Evolutionary conservation across 2,888 invertebrate genomes (phyloP), one percentile per base, ranked within the genome.

Genomic region (Sericinus montela): DNA sequence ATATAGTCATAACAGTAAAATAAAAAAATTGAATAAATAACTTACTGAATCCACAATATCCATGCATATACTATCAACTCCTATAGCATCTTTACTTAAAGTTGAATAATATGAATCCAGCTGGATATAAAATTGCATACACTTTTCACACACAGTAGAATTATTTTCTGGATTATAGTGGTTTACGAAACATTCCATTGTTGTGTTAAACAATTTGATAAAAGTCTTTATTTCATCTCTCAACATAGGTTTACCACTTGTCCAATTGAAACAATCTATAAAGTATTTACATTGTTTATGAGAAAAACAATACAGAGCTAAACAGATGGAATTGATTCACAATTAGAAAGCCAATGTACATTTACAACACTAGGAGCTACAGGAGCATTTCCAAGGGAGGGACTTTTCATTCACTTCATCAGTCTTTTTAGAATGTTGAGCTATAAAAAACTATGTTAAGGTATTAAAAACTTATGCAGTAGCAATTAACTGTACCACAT

Each of bases 1-100:
- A n/a, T n/a, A n/a, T n/a, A n/a, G n/a, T n/a, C n/a, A n/a, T n/a
- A n/a, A n/a, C n/a, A n/a, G n/a, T n/a, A n/a, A n/a, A n/a, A n/a
- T n/a, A n/a, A n/a, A n/a, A n/a, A n/a, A n/a, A n/a, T n/a, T n/a
- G n/a, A n/a, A n/a, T n/a, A 5, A 5, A 19, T 19, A 19, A 49
- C 88, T 85, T 77, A 93, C 93, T 57, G 91, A 79, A 75, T 93
- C 93, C 1, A 93, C 91, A 57, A 93, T 87, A 69, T 93, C 93
- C 91, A 93, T 92, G 61, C 93, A 93, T 51, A 92, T 81, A 53
- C 85, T 89, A 53, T 91, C 90, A 46, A 90, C 87, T 51, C 91
- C 92, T 64, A 91, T 89, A 46, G 84, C 73, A 65, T 90, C 90
- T 57, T 80, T 59, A 52, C 88, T 92, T 47, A 93, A 75, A 25